Evolutionary conservation across 2,888 invertebrate genomes (phyloP).

Genomic region (Luperina nickerlii): DNA sequence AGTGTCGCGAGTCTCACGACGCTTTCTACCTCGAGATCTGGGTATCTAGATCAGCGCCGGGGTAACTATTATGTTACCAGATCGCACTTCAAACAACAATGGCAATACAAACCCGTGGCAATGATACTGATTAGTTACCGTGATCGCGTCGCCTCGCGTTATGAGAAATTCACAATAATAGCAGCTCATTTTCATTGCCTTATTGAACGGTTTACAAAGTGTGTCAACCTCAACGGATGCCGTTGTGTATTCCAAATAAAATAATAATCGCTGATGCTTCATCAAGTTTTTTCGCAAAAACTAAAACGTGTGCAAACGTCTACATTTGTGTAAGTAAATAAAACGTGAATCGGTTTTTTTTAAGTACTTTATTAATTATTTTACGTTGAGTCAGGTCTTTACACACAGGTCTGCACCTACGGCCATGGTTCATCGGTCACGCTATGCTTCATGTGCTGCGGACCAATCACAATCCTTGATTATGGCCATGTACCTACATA

Average conservation of each 20-base stretch:
- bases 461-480: slow-evolving; percentile 57
- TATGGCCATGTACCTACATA: slow-evolving; percentile 41
- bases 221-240: slow-evolving; percentile 54
- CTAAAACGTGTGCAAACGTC: slow-evolving; percentile 13
- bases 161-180: slow-evolving; percentile 65
- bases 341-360: slow-evolving; percentile 17
- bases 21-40: slow-evolving; percentile 80
- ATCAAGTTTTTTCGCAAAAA: slow-evolving; percentile 23
- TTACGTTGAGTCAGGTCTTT: slow-evolving; percentile 38
- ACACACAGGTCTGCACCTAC: slow-evolving; percentile 35
- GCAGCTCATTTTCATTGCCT: slow-evolving; percentile 51
- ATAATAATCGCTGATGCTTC: slow-evolving; percentile 41
- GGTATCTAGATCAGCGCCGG: slow-evolving; percentile 83
- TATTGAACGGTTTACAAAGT: slow-evolving; percentile 53
- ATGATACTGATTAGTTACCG: slow-evolving; percentile 77
- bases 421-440: slow-evolving; percentile 63
- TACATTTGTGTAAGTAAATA: slow-evolving; percentile 39
- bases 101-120: slow-evolving; percentile 73
- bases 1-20: slow-evolving; percentile 67
- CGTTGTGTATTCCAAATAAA: slow-evolving; percentile 48
- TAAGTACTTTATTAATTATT: slow-evolving; percentile 16
- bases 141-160: slow-evolving; percentile 53
- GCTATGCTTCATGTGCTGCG: slow-evolving; percentile 55
- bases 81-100: slow-evolving; percentile 73
- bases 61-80: slow-evolving; percentile 77